Conservation (phyloP, 1,140 invertebrate species). For the Callitettix versicolor region DNA sequence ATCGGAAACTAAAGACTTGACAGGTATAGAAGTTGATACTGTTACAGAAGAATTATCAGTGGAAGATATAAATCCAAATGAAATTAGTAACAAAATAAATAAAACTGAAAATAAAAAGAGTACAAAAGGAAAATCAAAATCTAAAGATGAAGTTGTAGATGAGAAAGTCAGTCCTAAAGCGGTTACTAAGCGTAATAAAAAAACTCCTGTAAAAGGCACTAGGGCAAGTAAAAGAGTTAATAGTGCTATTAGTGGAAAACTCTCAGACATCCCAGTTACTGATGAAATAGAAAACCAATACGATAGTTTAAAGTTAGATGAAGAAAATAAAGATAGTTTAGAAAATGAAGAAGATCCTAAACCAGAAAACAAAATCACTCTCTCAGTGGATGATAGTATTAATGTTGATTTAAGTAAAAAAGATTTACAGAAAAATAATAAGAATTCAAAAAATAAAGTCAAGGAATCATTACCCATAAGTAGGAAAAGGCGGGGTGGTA, state of each 20-base stretch:
- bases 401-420: neutral
- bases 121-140: too few species aligned
- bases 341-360: slow-evolving; percentile 31
- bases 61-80: too few species aligned
- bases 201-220: neutral
- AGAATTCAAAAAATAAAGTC: neutral
- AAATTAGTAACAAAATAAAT: too few species aligned
- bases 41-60: too few species aligned
- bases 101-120: too few species aligned
- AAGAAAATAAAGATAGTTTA: slow-evolving; percentile 27
- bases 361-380: slow-evolving; percentile 28
- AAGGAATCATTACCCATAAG: neutral
- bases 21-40: too few species aligned
- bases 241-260: too few species aligned
- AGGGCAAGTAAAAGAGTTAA: neutral
- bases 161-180: too few species aligned
- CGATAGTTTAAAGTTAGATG: slow-evolving; percentile 11
- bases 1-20: too few species aligned
- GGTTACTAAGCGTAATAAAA: too few species aligned
- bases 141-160: too few species aligned
- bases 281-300: neutral
- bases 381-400: neutral
- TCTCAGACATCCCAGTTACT: neutral
- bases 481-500: slow-evolving; percentile 5
- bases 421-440: neutral